These are phyloP conservation scores for Araneus ventricosus DNA, from an alignment of 1,140 invertebrate species.

Conservation along the genomic window DNA sequence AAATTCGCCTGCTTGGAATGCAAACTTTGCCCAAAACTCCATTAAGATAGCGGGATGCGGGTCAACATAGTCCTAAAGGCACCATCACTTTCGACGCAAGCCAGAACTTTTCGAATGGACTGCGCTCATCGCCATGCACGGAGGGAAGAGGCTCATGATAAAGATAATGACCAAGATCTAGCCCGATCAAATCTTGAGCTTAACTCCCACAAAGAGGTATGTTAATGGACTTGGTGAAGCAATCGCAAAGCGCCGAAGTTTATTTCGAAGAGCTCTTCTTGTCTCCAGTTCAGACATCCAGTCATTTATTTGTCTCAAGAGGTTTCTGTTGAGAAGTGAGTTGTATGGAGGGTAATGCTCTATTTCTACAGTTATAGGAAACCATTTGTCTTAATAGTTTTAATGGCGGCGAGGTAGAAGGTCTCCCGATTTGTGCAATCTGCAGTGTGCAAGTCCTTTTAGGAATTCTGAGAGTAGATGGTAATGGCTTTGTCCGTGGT, in stretches of 20 bases:
- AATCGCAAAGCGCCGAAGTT: slow-evolving; percentile 18
- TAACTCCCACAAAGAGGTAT: slow-evolving; percentile 66
- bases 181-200: slow-evolving; percentile 61
- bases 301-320: slow-evolving; percentile 39
- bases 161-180: slow-evolving; percentile 55
- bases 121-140: background rate
- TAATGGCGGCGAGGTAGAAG: background rate
- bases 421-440: background rate
- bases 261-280: slow-evolving; percentile 41
- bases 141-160: slow-evolving; percentile 39
- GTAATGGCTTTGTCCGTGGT: no score
- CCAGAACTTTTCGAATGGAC: slow-evolving; percentile 2
- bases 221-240: slow-evolving; percentile 63
- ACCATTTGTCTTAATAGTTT: slow-evolving; percentile 8
- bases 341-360: background rate
- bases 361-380: background rate
- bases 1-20: background rate
- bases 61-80: slow-evolving; percentile 10
- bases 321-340: background rate
- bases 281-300: slow-evolving; percentile 17
- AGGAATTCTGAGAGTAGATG: no score
- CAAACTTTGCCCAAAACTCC: slow-evolving; percentile 35
- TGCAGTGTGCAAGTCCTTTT: background rate
- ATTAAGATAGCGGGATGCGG: slow-evolving; percentile 18
- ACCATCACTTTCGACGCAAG: slow-evolving; percentile 49